Evolutionary conservation across 2,113 vertebrate genomes (phyloP).

Genomic region (Chaetorhynchus papuensis): DNA sequence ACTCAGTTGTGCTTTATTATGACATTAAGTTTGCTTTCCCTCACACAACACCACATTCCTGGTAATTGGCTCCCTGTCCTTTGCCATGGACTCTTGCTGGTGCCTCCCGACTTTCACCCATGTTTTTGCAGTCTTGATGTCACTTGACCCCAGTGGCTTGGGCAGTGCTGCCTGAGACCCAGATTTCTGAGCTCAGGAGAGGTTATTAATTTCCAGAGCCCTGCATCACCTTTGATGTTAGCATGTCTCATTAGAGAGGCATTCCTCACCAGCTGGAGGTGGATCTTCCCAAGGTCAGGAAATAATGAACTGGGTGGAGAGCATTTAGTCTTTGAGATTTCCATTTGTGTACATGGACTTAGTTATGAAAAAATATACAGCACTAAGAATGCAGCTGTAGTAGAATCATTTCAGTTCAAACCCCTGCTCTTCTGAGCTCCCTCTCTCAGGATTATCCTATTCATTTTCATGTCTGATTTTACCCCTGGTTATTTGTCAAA

Average conservation of each 20-base stretch:
- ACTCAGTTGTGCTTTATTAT: background rate
- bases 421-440: background rate
- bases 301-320: background rate
- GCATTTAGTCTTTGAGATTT: background rate
- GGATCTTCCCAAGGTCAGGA: background rate
- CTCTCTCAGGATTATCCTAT: background rate
- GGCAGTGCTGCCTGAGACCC: background rate
- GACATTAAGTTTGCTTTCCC: background rate
- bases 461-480: background rate
- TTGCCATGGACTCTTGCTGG: background rate
- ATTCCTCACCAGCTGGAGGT: background rate
- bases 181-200: background rate
- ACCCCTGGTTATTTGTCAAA: background rate
- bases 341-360: background rate
- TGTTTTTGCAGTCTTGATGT: background rate
- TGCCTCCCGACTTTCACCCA: background rate
- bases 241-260: slow-evolving; percentile 15
- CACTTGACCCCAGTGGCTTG: background rate
- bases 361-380: background rate
- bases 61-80: background rate
- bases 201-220: background rate
- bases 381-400: background rate
- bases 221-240: background rate
- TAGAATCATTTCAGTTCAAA: background rate
- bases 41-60: background rate